These are phyloP conservation scores for Cantharis nigra DNA, from an alignment of 2,888 invertebrate species.

Conservation along the genomic window DNA sequence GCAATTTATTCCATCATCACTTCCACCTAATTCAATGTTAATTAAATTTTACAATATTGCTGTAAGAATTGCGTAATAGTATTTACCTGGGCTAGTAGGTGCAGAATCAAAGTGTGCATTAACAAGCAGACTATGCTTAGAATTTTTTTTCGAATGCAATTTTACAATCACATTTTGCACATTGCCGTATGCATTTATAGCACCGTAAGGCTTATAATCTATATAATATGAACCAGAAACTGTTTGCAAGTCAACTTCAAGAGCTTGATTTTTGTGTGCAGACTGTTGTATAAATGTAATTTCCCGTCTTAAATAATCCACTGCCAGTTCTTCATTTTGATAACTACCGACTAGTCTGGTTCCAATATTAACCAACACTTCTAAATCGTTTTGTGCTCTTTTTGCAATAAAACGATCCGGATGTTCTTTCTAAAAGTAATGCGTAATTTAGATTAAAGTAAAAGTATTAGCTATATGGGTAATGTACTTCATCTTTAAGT, in stretches of 20 bases:
- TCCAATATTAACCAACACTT: constrained; percentile 67
- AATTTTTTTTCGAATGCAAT: constrained; percentile 62
- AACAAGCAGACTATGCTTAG: constrained; percentile 68
- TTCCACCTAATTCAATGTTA: constrained; percentile 65
- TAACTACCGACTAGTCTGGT: constrained; percentile 77
- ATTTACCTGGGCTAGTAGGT: constrained; percentile 79
- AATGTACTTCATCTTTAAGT: constrained; percentile 22
- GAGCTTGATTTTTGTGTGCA: constrained; percentile 60
- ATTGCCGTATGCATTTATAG: constrained; percentile 82
- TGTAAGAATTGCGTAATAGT: constrained; percentile 15
- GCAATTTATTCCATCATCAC: constrained; percentile 84
- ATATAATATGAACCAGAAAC: constrained; percentile 76
- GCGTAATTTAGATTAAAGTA: not conserved
- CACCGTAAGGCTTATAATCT: constrained; percentile 72
- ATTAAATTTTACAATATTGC: not conserved
- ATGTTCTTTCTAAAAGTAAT: constrained; percentile 6
- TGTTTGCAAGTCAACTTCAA: constrained; percentile 70
- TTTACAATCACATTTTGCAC: constrained; percentile 81
- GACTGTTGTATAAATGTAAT: constrained; percentile 59
- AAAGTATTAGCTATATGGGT: not conserved
- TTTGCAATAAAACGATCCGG: constrained; percentile 64
- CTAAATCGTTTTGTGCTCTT: constrained; percentile 66
- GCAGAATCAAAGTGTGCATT: constrained; percentile 94
- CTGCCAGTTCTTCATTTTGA: constrained; percentile 77
- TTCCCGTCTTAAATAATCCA: constrained; percentile 63